Evolutionary conservation across 2,113 vertebrate genomes (phyloP).

Genomic region (Delphinapterus leucas): DNA sequence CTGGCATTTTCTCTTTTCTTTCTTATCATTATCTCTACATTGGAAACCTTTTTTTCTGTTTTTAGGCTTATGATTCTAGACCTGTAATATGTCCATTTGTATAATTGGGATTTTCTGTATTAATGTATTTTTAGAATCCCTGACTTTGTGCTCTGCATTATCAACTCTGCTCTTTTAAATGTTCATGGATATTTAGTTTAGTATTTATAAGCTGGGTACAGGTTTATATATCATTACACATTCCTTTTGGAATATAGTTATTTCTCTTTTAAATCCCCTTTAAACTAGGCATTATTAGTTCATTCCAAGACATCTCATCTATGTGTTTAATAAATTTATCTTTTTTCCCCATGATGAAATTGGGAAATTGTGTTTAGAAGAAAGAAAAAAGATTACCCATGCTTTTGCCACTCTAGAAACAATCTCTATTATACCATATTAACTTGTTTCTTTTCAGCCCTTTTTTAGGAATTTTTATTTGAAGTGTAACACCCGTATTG

Average conservation of each 20-base stretch:
- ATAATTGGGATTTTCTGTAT: conserved; percentile 29
- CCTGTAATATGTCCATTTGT: background rate
- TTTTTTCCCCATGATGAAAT: conserved; percentile 36
- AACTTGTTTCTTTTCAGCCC: background rate
- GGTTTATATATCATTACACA: background rate
- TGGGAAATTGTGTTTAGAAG: conserved; percentile 22
- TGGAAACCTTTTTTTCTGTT: conserved; percentile 39
- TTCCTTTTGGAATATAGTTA: background rate
- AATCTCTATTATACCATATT: background rate
- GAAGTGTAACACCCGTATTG: background rate
- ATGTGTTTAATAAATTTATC: background rate
- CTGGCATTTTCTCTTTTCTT: conserved; percentile 52
- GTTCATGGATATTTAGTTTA: background rate
- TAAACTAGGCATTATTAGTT: conserved; percentile 8
- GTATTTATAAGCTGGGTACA: background rate
- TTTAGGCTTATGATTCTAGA: conserved; percentile 24
- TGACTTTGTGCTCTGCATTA: background rate
- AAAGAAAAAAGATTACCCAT: background rate
- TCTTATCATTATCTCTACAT: conserved; percentile 50
- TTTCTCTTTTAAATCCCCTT: conserved; percentile 18
- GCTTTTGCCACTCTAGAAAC: background rate
- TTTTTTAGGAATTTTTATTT: conserved; percentile 18
- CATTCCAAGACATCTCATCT: background rate
- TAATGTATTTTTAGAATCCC: conserved; percentile 23
- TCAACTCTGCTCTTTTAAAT: background rate